Conservation (phyloP, 2,113 vertebrate genomes). For the Alouatta palliata region DNA sequence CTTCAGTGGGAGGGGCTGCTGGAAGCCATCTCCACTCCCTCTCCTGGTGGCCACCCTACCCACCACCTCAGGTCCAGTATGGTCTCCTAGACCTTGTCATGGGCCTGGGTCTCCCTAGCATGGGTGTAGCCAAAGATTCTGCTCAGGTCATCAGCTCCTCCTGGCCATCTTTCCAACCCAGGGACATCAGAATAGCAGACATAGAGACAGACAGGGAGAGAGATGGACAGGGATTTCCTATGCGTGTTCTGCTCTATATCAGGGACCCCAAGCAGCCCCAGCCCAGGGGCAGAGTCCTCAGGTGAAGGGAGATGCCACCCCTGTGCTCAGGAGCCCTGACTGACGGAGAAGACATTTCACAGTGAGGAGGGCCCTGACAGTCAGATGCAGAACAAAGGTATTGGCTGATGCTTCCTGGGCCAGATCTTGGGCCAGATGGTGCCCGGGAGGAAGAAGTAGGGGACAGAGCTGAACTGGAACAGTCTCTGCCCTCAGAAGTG, state of each 20-base stretch:
- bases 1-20: too few species aligned
- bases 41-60: neutral
- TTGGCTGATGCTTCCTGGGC: neutral
- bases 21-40: neutral
- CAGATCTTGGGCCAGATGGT: conserved; percentile 57
- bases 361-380: neutral
- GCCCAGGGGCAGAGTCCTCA: neutral
- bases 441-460: neutral
- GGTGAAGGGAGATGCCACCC: neutral
- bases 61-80: neutral
- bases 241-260: neutral
- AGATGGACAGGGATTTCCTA: neutral
- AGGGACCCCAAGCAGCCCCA: neutral
- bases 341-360: neutral
- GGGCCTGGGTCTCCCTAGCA: neutral
- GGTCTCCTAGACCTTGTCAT: neutral
- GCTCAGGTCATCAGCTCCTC: neutral
- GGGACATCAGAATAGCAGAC: neutral
- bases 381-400: neutral
- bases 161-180: neutral
- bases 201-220: neutral
- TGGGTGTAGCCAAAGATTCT: neutral
- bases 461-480: neutral
- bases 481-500: neutral
- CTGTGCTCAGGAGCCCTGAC: too few species aligned